These are phyloP conservation scores for Entomobrya multifasciata DNA, from an alignment of 2,888 invertebrate genomes.

Conservation along the genomic window DNA sequence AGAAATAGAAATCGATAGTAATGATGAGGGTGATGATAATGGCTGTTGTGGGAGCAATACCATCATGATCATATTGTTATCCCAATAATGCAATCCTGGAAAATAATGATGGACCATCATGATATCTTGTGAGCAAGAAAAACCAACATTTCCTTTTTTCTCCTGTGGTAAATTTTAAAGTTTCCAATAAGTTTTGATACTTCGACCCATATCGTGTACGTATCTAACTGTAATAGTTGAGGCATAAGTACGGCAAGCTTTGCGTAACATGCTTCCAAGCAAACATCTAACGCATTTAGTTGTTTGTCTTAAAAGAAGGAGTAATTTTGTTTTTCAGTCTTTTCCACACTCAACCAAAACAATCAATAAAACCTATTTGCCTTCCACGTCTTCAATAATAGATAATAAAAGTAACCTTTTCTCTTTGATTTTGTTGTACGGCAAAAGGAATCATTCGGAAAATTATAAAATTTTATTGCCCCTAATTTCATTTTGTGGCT, in stretches of 20 bases:
- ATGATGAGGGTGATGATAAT: slow-evolving; percentile 1
- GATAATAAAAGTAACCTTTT: slow-evolving; percentile 37
- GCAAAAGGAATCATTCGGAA: slow-evolving; percentile 15
- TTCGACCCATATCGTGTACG: no score
- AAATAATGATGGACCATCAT: slow-evolving; percentile 1
- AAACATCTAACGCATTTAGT: not conserved
- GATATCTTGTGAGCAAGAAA: slow-evolving; percentile 1
- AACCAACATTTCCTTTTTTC: slow-evolving; percentile 31
- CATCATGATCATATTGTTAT: no score
- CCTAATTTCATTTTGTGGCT: slow-evolving; percentile 52
- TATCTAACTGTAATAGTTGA: no score
- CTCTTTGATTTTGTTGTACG: slow-evolving; percentile 15
- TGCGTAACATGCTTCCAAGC: not conserved
- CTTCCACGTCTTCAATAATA: slow-evolving; percentile 22
- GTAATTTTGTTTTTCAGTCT: slow-evolving; percentile 26
- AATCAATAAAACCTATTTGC: slow-evolving; percentile 29
- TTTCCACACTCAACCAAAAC: slow-evolving; percentile 21
- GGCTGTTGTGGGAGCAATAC: not conserved
- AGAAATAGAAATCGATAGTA: not conserved
- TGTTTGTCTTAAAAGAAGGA: not conserved
- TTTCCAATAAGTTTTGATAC: no score
- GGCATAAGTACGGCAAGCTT: no score
- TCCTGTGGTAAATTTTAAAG: not conserved
- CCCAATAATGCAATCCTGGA: not conserved
- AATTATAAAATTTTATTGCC: slow-evolving; percentile 59